phyloP scores from a whole-genome alignment of 1,140 invertebrate species.

The Drosophila novamexicana region DNA sequence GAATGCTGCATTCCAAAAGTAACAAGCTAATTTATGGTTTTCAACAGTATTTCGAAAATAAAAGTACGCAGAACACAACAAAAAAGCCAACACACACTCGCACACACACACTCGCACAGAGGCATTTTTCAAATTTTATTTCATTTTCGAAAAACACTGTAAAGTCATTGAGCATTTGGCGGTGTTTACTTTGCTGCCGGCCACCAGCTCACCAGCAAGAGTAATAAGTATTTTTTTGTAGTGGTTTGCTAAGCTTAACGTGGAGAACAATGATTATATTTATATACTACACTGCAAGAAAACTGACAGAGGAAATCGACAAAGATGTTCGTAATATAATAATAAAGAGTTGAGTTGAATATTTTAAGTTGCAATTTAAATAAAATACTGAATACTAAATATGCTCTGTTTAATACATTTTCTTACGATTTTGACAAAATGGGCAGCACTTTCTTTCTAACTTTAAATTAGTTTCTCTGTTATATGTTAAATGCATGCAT shows the following conservation, averaged over 20 bases:
- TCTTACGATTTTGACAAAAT: too few species aligned
- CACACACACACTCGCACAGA: constrained; percentile 10
- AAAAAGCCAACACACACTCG: constrained; percentile 34
- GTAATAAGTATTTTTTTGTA: constrained; percentile 62
- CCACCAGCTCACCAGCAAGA: constrained; percentile 45
- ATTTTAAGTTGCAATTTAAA: too few species aligned
- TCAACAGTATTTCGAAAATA: constrained; percentile 77
- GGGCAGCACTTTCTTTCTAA: too few species aligned
- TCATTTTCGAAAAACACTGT: constrained; percentile 78
- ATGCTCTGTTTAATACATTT: too few species aligned
- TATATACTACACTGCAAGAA: constrained; percentile 56
- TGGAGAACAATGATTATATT: constrained; percentile 63
- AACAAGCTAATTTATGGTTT: constrained; percentile 83
- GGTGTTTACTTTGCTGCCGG: constrained; percentile 62
- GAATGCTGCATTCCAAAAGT: constrained; percentile 75
- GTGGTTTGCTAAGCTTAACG: constrained; percentile 80
- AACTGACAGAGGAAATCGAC: not conserved
- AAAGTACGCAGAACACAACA: constrained; percentile 61
- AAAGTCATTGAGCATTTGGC: constrained; percentile 64
- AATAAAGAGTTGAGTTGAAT: not conserved
- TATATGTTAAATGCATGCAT: too few species aligned
- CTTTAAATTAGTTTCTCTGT: too few species aligned
- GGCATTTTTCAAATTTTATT: constrained; percentile 47
- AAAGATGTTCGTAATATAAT: too few species aligned
- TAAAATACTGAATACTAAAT: too few species aligned